phyloP scores from a whole-genome alignment of 2,113 vertebrate species.

The Ardeotis arabs region DNA sequence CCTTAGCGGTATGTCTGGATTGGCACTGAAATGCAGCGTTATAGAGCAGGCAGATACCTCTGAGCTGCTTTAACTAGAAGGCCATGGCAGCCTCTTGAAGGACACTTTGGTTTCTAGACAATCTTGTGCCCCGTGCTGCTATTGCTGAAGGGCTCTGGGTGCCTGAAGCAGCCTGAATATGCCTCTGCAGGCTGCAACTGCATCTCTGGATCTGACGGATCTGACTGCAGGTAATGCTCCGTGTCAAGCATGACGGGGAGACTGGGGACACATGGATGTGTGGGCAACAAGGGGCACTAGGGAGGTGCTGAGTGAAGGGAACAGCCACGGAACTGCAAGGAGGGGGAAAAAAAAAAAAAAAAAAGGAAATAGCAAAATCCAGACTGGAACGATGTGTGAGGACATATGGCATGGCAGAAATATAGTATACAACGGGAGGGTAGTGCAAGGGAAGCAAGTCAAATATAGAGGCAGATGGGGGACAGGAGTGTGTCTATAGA shows the following conservation, averaged over 20 bases:
- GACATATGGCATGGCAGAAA: not conserved
- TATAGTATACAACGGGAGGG: not conserved
- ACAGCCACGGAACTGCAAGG: not conserved
- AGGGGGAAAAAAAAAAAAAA: not conserved
- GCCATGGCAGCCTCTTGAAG: not conserved
- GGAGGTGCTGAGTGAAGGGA: not conserved
- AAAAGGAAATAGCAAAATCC: not conserved
- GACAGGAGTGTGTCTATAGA: not conserved
- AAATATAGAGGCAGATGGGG: not conserved
- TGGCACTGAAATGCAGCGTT: accelerated
- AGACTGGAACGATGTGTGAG: not conserved
- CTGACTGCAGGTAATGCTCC: not conserved
- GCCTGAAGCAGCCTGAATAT: not conserved
- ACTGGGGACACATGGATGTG: not conserved
- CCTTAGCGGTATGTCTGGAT: not conserved
- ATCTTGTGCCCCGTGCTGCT: not conserved
- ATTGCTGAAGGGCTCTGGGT: not conserved
- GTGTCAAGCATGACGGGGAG: not conserved
- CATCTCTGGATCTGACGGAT: not conserved
- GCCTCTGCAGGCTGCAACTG: not conserved
- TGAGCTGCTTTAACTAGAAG: not conserved
- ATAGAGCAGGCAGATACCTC: not conserved
- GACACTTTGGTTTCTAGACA: not conserved
- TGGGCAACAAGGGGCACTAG: not conserved
- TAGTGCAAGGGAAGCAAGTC: not conserved